phyloP scores from a whole-genome alignment of 2,113 vertebrate genomes.

The Acrocephalus kingi region DNA sequence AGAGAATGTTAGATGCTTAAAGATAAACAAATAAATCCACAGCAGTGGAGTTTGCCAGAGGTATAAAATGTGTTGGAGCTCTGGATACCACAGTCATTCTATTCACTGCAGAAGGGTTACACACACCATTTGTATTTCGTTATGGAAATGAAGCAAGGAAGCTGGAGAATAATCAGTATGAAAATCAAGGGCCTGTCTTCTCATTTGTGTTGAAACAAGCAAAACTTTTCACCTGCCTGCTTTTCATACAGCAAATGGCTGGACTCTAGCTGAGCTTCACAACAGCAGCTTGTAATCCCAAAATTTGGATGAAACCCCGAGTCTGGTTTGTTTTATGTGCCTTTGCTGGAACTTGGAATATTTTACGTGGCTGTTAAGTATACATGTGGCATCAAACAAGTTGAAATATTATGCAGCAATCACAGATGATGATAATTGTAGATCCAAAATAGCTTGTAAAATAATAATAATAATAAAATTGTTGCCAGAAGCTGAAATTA shows the following conservation, averaged over 20 bases:
- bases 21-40: not conserved
- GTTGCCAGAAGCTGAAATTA: slow-evolving; percentile 51
- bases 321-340: not conserved
- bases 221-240: not conserved
- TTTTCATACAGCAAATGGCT: not conserved
- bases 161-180: not conserved
- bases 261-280: not conserved
- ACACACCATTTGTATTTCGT: fast-evolving
- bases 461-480: slow-evolving; percentile 46
- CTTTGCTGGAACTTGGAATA: not conserved
- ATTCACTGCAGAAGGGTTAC: fast-evolving
- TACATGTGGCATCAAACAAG: not conserved
- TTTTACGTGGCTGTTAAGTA: not conserved
- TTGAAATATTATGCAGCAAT: slow-evolving; percentile 22
- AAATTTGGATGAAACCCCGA: not conserved
- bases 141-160: not conserved
- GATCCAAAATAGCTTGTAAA: slow-evolving; percentile 43
- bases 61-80: not conserved
- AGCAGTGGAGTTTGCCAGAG: not conserved
- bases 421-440: slow-evolving; percentile 2
- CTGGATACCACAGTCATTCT: not conserved
- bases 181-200: not conserved
- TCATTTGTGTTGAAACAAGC: not conserved
- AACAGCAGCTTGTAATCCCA: not conserved
- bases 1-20: not conserved